A percentile compares a stretch with the other conserved stretches of the same genome.
phyloP scores from a whole-genome alignment of 2,888 invertebrate genomes.

The Uloborus plumipes region DNA sequence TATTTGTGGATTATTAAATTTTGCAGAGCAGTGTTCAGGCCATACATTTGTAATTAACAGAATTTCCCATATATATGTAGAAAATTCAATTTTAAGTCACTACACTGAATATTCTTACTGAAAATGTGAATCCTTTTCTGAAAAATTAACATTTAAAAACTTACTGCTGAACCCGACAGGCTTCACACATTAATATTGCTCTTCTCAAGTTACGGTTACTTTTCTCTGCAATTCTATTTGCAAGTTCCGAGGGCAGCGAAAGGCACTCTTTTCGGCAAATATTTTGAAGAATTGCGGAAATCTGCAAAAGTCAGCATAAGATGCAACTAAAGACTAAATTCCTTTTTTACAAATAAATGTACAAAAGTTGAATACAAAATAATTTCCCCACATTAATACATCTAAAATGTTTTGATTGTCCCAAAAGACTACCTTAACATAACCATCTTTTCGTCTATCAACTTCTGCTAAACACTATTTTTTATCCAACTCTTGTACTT shows the following conservation, averaged over 20 bases:
- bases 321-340: background rate
- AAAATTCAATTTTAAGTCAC: background rate
- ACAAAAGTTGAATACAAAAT: background rate
- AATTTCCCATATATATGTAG: background rate
- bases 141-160: conserved; percentile 43
- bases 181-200: conserved; percentile 93
- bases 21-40: too few relatives aligned
- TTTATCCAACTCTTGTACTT: too few relatives aligned
- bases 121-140: background rate
- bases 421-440: too few relatives aligned
- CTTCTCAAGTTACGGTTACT: conserved; percentile 90
- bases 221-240: conserved; percentile 81
- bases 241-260: conserved; percentile 82
- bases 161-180: conserved; percentile 88
- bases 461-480: too few relatives aligned
- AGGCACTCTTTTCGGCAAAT: conserved; percentile 88
- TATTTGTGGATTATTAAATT: too few relatives aligned
- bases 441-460: too few relatives aligned
- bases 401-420: background rate
- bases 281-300: conserved; percentile 72
- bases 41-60: too few relatives aligned
- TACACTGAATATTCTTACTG: background rate
- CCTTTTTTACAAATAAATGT: background rate
- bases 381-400: background rate
- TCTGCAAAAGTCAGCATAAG: conserved; percentile 16